Conservation (phyloP, 1,140 invertebrate genomes). For the Bombus sylvicola region DNA sequence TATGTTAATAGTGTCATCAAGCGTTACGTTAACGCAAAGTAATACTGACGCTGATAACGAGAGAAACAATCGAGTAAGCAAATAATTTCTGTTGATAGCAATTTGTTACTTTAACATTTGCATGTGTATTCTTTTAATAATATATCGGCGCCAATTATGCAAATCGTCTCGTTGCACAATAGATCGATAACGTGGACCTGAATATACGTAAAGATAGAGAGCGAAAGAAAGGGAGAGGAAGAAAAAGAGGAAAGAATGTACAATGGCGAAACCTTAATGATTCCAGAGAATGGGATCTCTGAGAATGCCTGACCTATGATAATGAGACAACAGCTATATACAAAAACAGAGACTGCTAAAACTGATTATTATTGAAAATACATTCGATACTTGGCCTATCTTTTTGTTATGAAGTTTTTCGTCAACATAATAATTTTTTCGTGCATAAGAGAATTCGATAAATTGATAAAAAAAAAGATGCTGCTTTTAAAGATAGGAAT, state of each 20-base stretch:
- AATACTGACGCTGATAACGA: background rate
- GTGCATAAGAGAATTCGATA: background rate
- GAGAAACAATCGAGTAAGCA: background rate
- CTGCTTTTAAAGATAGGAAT: no score
- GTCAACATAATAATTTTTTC: background rate
- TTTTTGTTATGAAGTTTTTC: background rate
- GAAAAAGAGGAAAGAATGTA: background rate
- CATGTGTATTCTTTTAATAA: background rate
- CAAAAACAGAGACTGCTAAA: background rate
- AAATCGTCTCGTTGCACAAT: slow-evolving; percentile 14
- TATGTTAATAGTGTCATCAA: slow-evolving; percentile 7
- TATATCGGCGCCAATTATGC: background rate
- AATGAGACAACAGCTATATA: slow-evolving; percentile 10
- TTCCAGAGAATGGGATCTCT: slow-evolving; percentile 34
- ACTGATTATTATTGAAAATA: background rate
- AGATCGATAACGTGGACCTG: slow-evolving; percentile 1
- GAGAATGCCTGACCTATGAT: slow-evolving; percentile 57
- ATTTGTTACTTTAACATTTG: background rate
- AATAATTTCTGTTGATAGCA: background rate
- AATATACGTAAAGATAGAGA: background rate
- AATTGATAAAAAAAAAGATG: background rate
- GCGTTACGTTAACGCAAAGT: background rate
- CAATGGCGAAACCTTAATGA: background rate
- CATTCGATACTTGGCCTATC: background rate
- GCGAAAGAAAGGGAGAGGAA: no score